Conservation (phyloP, 2,888 invertebrate species). For the Acleris emargana region DNA sequence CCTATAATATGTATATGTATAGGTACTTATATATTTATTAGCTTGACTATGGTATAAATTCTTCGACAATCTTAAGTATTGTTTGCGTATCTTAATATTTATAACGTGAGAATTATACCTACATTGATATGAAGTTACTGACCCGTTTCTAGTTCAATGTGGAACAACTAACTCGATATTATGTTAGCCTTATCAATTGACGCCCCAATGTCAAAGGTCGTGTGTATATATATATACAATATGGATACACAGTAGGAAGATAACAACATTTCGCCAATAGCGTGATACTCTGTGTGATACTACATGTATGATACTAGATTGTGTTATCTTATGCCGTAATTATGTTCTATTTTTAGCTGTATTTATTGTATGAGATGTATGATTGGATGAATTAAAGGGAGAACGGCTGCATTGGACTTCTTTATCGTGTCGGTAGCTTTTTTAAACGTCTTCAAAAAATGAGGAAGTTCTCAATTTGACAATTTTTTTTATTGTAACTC, state of each 20-base stretch:
- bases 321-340: constrained; percentile 20
- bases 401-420: no score
- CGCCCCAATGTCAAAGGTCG: constrained; percentile 23
- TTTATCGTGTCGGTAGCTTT: no score
- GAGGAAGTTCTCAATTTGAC: no score
- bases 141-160: not conserved
- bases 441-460: no score
- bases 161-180: not conserved
- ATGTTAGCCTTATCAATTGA: constrained; percentile 18
- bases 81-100: no score
- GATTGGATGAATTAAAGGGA: constrained; percentile 11
- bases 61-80: no score
- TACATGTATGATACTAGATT: not conserved
- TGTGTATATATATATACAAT: constrained; percentile 8
- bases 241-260: constrained; percentile 12
- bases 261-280: constrained; percentile 7
- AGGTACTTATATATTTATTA: no score
- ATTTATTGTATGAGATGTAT: constrained; percentile 13
- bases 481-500: no score
- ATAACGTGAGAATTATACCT: no score
- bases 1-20: no score
- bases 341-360: constrained; percentile 22
- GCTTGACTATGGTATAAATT: no score
- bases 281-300: constrained; percentile 12
- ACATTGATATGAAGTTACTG: not conserved